Base-by-base conservation (phyloP, 2,797 vertebrate genomes). In the Pteronotus mesoamericanus region DNA sequence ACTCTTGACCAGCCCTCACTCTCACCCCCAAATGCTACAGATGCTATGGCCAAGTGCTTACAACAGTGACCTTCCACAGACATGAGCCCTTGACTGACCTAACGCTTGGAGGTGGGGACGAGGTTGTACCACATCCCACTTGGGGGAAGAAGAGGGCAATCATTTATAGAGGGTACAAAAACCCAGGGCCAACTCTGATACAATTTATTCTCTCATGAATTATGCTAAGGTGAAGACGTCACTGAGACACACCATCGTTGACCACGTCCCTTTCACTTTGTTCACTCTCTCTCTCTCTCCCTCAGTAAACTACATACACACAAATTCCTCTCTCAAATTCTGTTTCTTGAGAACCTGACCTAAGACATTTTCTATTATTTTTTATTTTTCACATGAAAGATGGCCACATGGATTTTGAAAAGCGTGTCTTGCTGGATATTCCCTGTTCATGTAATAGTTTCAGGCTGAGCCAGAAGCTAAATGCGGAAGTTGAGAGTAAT, bases 311-410 rank as follows among this genome's bases (percentile, higher is more conserved):
- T 39, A 69, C 2, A 1, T 4, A 29, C 21, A 34, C 34, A 29
- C 29, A 78, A 4, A 39, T 75, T 53, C 39, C 11, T 72, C 19
- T 34, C 10, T 91, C 53, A 72, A 83, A 39, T 78, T 68, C 64
- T 42, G 21, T 51, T 75, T 94, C 57, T 57, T 53, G 57, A 32
- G 24, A 69, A 29, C 12, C 26, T 93, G 42, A 55, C 39, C 32
- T 24, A 42, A 82, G 55, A 59, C 1, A 2, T 14, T 26, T 48
- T 42, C 59, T 59, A 1, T 53, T 64, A 7, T 86, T 85, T 92
- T 53, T 80, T 32, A 64, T 79, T 90, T 46, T 80, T 6, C 59
- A 53, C 9, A 9, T 78, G 46, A 77, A 79, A 88, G 59, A 57
- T 11, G 61, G 34, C 59, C 64, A 11, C 6, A 5, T 48, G 32